A percentile compares a stretch with the other conserved stretches of the same genome.
These are phyloP conservation scores for Hippocampus comes DNA, from an alignment of 2,113 vertebrate genomes.

Conservation along the genomic window DNA sequence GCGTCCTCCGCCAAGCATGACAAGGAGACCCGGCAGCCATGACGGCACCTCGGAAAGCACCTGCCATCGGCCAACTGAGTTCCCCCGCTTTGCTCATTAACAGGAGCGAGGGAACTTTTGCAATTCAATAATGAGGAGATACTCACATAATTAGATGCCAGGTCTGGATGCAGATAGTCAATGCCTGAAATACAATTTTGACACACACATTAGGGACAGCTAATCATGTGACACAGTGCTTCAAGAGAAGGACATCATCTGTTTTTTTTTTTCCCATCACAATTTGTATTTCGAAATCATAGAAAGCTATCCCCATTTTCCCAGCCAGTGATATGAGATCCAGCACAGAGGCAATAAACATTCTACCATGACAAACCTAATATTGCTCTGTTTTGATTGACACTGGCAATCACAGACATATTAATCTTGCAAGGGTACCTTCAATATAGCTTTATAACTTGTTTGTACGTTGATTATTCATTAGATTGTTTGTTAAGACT, in stretches of 20 bases:
- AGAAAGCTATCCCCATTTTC: neutral
- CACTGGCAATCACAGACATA: neutral
- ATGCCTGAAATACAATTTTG: constrained; percentile 78
- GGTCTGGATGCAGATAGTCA: constrained; percentile 93
- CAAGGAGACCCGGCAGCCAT: constrained; percentile 59
- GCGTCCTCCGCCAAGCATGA: constrained; percentile 22
- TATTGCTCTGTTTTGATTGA: neutral
- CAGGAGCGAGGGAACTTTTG: constrained; percentile 23
- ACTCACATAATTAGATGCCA: constrained; percentile 95
- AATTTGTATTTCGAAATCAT: neutral
- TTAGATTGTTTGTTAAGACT: neutral
- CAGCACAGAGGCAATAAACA: neutral
- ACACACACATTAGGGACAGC: constrained; percentile 30
- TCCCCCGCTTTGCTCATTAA: constrained; percentile 25
- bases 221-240: neutral
- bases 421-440: neutral
- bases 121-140: constrained; percentile 35
- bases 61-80: constrained; percentile 46
- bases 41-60: constrained; percentile 52
- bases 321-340: neutral
- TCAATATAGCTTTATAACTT: neutral
- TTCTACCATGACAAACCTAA: neutral
- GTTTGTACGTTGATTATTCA: neutral
- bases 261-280: neutral
- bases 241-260: neutral